These are phyloP conservation scores for Caenorhabditis sinica DNA, from an alignment of 2,888 invertebrate species.

Conservation along the genomic window DNA sequence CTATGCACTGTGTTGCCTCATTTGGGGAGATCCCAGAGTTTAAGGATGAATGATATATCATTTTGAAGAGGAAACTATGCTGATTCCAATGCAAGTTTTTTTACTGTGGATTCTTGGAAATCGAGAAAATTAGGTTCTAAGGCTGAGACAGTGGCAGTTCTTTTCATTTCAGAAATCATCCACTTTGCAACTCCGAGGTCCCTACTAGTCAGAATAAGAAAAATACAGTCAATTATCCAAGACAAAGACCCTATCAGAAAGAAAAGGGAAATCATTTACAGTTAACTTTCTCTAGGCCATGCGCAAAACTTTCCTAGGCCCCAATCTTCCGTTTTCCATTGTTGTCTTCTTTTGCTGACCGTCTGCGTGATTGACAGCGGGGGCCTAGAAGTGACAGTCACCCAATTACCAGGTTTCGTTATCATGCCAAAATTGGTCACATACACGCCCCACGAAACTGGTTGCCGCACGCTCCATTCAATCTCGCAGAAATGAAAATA, in stretches of 20 bases:
- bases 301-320: constrained; percentile 24
- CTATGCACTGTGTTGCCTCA: no score
- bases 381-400: constrained; percentile 56
- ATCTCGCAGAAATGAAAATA: constrained; percentile 10
- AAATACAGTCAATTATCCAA: no score
- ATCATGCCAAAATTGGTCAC: constrained; percentile 58
- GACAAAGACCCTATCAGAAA: neutral
- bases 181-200: no score
- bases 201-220: no score
- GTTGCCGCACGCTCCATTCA: constrained; percentile 23
- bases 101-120: no score
- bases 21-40: no score
- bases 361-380: constrained; percentile 41
- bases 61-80: neutral
- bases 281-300: neutral
- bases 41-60: neutral
- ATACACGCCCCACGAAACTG: constrained; percentile 44
- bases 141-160: no score
- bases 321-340: constrained; percentile 8
- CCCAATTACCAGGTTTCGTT: constrained; percentile 60
- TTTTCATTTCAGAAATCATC: no score
- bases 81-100: no score
- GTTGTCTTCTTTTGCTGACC: constrained; percentile 15
- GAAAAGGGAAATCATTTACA: neutral
- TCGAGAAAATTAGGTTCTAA: no score